Base-by-base conservation (phyloP, 2,113 vertebrate species). In the Trichechus manatus region DNA sequence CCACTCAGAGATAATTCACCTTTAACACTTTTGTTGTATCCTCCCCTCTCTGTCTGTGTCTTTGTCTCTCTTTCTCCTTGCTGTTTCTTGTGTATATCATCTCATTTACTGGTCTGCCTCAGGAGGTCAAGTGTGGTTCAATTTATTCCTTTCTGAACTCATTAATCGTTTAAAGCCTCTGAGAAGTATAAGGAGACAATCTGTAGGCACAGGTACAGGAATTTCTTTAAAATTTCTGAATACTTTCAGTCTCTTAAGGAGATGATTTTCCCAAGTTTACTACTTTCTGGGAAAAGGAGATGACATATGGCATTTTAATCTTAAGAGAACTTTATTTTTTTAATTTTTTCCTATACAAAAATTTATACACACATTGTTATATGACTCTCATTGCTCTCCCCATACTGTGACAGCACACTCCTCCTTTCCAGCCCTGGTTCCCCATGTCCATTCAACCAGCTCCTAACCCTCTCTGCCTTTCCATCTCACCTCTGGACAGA, bases 1-100 rank as follows among this genome's bases (percentile, higher is more conserved):
- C 19, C 31, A 39, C 80, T 64, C 61, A 53, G 90, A 20, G 53
- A 44, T 14, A 53, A 53, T 29, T 63, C 61, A 72, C 19, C 31
- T 31, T 70, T 25, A 39, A 59, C 44, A 10, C 31, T 6, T 44
- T 1, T n/a, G 15, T 39, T 59, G 0, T 1, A 8, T 27, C 22
- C 50, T 83, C 53, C 15, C 36, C 10, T 42, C 11, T 56, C 9
- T 56, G 11, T 68, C n/a, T 66, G 9, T 6, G 10, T 6, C 1
- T 0, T 6, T 13, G 0, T 8, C 13, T n/a, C 61, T 31, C 22
- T n/a, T 72, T 39, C n/a, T 74, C 36, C 20, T 10, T 74, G 39
- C 70, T 20, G 1, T 22, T 8, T 39, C 19, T 36, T 36, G 1
- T 9, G 20, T 39, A 23, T 39, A 9, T 39, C 19, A 9, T 74